A percentile compares a stretch with the other conserved stretches of the same genome.
These are phyloP conservation scores for Sycophaga agraensis DNA, from an alignment of 1,140 invertebrate genomes.

Conservation along the genomic window DNA sequence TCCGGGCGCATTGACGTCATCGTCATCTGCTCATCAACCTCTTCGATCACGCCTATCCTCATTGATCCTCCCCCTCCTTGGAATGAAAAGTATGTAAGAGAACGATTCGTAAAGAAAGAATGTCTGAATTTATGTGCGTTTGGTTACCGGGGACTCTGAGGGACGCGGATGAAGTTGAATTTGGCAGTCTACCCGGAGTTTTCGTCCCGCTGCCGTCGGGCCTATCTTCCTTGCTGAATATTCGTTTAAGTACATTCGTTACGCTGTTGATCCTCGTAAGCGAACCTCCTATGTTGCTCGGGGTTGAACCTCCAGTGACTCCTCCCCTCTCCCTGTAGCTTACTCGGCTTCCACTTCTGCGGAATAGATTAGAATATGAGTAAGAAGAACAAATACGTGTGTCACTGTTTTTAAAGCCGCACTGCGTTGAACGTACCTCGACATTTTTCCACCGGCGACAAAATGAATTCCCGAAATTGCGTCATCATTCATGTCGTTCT, in stretches of 20 bases:
- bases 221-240: constrained; percentile 74
- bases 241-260: constrained; percentile 71
- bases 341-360: constrained; percentile 50
- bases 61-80: constrained; percentile 59
- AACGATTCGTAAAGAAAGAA: too few relatives aligned
- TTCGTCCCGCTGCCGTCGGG: constrained; percentile 42
- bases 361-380: neutral
- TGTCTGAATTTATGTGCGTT: too few relatives aligned
- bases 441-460: constrained; percentile 61
- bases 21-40: constrained; percentile 79
- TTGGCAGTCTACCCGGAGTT: constrained; percentile 44
- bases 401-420: neutral
- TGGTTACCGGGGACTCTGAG: constrained; percentile 44
- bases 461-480: constrained; percentile 72
- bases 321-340: constrained; percentile 48
- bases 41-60: constrained; percentile 77
- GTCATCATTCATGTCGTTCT: constrained; percentile 61
- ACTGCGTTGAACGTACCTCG: constrained; percentile 36
- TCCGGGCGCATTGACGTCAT: constrained; percentile 69
- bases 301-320: constrained; percentile 45
- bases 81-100: neutral
- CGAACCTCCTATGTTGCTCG: constrained; percentile 58
- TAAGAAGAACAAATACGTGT: too few relatives aligned
- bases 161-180: constrained; percentile 46
- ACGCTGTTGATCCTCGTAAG: constrained; percentile 70